phyloP scores from a whole-genome alignment of 2,888 invertebrate genomes.

The Abrostola tripartita region DNA sequence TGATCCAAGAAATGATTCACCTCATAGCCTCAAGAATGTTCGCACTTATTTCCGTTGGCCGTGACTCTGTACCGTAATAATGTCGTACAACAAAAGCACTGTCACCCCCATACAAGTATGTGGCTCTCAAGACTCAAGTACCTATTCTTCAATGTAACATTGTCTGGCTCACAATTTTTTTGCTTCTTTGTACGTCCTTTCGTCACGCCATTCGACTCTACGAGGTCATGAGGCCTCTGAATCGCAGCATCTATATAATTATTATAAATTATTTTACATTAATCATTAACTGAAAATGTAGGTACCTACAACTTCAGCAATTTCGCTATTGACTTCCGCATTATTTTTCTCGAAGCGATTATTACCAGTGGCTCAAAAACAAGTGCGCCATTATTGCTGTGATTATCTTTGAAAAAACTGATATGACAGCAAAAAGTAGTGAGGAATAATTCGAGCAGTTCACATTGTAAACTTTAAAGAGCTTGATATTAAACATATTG shows the following conservation, averaged over 20 bases:
- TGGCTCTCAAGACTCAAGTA: slow-evolving; percentile 59
- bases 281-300: slow-evolving; percentile 47
- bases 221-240: slow-evolving; percentile 72
- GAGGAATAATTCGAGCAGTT: slow-evolving; percentile 75
- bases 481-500: slow-evolving; percentile 67
- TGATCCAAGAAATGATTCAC: slow-evolving; percentile 42
- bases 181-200: slow-evolving; percentile 69
- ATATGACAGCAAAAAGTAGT: slow-evolving; percentile 64
- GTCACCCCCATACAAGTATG: slow-evolving; percentile 59
- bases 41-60: slow-evolving; percentile 56
- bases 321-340: slow-evolving; percentile 56
- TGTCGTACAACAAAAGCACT: slow-evolving; percentile 58
- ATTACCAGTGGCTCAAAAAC: slow-evolving; percentile 47
- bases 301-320: slow-evolving; percentile 47
- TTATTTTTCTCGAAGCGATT: slow-evolving; percentile 57
- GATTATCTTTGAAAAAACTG: slow-evolving; percentile 61
- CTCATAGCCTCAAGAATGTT: slow-evolving; percentile 11
- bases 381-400: slow-evolving; percentile 62
- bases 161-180: slow-evolving; percentile 63
- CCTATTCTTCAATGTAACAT: slow-evolving; percentile 58
- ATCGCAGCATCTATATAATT: slow-evolving; percentile 57
- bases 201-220: slow-evolving; percentile 67
- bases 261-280: slow-evolving; percentile 54
- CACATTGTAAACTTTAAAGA: slow-evolving; percentile 70
- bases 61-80: slow-evolving; percentile 61